Evolutionary conservation across 2,113 vertebrate genomes (phyloP).

Genomic region (Ptilonorhynchus violaceus): DNA sequence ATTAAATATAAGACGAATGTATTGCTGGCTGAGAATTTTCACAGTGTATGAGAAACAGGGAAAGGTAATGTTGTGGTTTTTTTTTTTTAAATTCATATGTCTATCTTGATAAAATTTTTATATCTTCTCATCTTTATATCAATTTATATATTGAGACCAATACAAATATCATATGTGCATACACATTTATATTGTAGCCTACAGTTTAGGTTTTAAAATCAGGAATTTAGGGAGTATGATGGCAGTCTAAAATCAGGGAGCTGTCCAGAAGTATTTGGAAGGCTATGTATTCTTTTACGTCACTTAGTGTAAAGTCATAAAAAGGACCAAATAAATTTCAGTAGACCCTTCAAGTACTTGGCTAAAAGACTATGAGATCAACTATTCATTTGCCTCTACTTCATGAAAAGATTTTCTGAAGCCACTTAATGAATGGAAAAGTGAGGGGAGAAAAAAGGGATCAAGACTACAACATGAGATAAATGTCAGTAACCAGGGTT

Average conservation of each 20-base stretch:
- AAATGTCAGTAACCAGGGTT: background rate
- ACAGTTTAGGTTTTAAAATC: background rate
- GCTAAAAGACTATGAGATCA: background rate
- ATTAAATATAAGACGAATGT: background rate
- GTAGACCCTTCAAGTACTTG: background rate
- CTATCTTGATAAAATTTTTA: background rate
- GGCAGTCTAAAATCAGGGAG: background rate
- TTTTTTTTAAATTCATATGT: background rate
- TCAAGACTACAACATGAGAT: background rate
- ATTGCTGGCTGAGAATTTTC: background rate
- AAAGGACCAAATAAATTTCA: background rate
- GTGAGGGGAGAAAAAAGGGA: background rate
- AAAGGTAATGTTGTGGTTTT: background rate
- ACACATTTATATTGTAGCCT: background rate
- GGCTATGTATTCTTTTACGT: background rate
- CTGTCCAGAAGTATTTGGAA: background rate
- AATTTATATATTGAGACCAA: background rate
- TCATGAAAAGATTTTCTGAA: slow-evolving; percentile 5
- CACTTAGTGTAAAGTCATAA: background rate
- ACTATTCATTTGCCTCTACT: background rate
- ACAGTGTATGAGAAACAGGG: background rate
- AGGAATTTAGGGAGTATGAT: background rate
- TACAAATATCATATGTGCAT: background rate
- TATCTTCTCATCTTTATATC: too few relatives aligned
- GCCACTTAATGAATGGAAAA: background rate